A percentile compares a stretch with the other conserved stretches of the same genome.
phyloP scores from a whole-genome alignment of 2,797 vertebrate species.

The Eulemur albifrons region DNA sequence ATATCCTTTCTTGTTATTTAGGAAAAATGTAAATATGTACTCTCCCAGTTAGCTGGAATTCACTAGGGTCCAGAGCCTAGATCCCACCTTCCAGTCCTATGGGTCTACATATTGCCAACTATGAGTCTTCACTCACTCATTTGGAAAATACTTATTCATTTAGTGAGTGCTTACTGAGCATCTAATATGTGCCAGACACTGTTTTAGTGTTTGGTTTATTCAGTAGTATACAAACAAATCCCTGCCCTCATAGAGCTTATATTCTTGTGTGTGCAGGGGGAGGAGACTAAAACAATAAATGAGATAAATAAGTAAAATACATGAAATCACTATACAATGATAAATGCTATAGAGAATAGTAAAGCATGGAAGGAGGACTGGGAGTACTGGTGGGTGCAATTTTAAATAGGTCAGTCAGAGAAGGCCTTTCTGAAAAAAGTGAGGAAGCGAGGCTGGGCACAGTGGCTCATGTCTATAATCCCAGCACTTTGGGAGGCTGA shows the following conservation, averaged over 20 bases:
- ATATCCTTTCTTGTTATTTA: neutral
- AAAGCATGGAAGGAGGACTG: neutral
- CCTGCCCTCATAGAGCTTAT: neutral
- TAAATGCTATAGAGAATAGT: neutral
- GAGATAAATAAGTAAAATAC: neutral
- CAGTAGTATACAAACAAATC: neutral
- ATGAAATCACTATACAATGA: neutral
- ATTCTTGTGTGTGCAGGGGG: neutral
- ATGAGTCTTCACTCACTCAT: neutral
- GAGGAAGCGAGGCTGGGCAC: neutral
- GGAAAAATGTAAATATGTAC: neutral
- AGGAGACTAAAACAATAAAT: neutral
- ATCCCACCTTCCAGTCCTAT: neutral
- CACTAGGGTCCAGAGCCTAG: neutral
- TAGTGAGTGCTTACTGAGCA: neutral
- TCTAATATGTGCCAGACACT: neutral
- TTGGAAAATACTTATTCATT: neutral
- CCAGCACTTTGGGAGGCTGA: no score
- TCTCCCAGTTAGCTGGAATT: neutral
- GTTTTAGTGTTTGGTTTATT: neutral
- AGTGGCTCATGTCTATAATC: no score
- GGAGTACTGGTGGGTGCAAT: neutral
- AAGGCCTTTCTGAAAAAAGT: neutral
- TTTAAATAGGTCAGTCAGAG: neutral
- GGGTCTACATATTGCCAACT: neutral